Conservation (phyloP, 2,113 vertebrate genomes). For the Odontophorus gujanensis region DNA sequence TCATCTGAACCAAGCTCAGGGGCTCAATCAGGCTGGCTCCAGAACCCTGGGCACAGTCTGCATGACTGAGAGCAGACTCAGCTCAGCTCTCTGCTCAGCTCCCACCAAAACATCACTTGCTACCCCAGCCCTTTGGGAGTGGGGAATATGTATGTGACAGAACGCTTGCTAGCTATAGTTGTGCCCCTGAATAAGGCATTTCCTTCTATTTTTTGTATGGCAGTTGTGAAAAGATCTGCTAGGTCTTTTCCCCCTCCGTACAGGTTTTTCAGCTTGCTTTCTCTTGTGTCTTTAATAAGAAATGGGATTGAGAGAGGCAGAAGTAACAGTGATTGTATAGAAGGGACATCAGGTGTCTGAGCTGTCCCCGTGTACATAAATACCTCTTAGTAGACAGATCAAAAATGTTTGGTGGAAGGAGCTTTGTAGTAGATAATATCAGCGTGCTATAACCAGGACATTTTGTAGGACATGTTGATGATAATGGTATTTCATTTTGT, state of each 20-base stretch:
- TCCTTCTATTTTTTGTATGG: not conserved
- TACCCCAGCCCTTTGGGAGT: not conserved
- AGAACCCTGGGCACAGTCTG: not conserved
- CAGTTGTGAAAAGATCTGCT: not conserved
- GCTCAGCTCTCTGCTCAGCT: not conserved
- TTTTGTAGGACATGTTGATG: constrained; percentile 37
- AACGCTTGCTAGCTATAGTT: not conserved
- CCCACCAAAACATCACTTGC: not conserved
- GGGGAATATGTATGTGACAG: not conserved
- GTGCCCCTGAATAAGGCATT: not conserved
- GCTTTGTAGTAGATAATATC: not conserved
- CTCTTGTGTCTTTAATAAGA: constrained; percentile 16
- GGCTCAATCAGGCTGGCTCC: not conserved
- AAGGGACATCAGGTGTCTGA: not conserved
- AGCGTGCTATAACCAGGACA: not conserved
- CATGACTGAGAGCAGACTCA: not conserved
- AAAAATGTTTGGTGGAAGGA: not conserved
- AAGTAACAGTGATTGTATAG: not conserved
- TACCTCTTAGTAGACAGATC: not conserved
- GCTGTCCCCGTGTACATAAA: not conserved
- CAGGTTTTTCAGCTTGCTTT: not conserved
- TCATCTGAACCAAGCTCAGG: not conserved
- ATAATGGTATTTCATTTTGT: constrained; percentile 13
- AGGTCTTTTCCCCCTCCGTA: not conserved
- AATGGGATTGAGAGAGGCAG: not conserved